phyloP scores from a whole-genome alignment of 2,888 invertebrate species.

The Catocala fraxini region DNA sequence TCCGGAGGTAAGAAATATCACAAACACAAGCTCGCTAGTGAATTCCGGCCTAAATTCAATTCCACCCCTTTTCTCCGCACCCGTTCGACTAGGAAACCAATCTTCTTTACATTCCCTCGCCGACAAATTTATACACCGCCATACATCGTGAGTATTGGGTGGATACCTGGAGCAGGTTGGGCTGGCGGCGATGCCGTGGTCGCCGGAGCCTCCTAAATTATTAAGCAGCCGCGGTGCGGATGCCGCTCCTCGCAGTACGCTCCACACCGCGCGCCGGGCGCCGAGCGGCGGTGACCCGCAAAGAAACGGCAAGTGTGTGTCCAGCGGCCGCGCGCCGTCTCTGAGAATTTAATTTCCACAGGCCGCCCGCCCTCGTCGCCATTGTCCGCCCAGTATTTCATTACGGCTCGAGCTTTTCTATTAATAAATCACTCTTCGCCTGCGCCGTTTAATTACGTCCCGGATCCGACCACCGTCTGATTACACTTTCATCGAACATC shows the following conservation, averaged over 20 bases:
- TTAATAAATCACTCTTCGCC: slow-evolving; percentile 88
- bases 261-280: slow-evolving; percentile 31
- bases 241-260: too few species aligned
- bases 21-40: slow-evolving; percentile 76
- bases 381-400: slow-evolving; percentile 88
- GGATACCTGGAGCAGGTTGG: slow-evolving; percentile 32
- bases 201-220: slow-evolving; percentile 68
- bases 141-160: slow-evolving; percentile 78
- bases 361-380: slow-evolving; percentile 79
- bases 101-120: slow-evolving; percentile 85
- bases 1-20: slow-evolving; percentile 79
- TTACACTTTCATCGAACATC: slow-evolving; percentile 88
- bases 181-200: slow-evolving; percentile 47
- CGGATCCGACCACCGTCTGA: slow-evolving; percentile 85
- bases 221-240: slow-evolving; percentile 66
- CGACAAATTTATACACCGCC: slow-evolving; percentile 85
- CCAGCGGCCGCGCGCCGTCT: slow-evolving; percentile 66
- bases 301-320: slow-evolving; percentile 77
- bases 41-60: slow-evolving; percentile 85
- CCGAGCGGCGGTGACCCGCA: slow-evolving; percentile 60
- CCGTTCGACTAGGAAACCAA: slow-evolving; percentile 82
- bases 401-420: slow-evolving; percentile 87
- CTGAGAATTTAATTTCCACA: slow-evolving; percentile 86
- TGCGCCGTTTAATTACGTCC: slow-evolving; percentile 86
- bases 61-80: slow-evolving; percentile 80